Conservation (phyloP, 2,888 invertebrate species). For the Chrysodeixis includens region DNA sequence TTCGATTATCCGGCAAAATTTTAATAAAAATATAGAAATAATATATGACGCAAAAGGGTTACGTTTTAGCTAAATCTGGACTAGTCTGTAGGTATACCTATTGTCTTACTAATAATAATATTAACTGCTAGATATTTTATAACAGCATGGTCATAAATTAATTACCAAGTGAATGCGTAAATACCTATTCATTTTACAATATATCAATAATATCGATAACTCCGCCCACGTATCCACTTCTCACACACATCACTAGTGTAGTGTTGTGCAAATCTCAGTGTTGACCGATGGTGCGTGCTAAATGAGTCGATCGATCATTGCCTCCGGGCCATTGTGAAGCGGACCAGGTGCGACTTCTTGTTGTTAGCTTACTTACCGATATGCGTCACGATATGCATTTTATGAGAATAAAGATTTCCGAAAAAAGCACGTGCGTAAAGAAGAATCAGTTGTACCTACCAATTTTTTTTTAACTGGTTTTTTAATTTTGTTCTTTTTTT, state of each 20-base stretch:
- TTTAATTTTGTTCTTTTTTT: too few species aligned
- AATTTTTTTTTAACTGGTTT: neutral
- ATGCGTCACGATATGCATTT: slow-evolving; percentile 17
- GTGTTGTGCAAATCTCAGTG: slow-evolving; percentile 80
- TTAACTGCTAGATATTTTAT: too few species aligned
- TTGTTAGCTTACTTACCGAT: slow-evolving; percentile 23
- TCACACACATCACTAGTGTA: slow-evolving; percentile 58
- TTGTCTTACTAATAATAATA: too few species aligned
- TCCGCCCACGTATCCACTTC: slow-evolving; percentile 31
- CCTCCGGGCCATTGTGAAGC: slow-evolving; percentile 65
- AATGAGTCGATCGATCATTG: slow-evolving; percentile 84
- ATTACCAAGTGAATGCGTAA: neutral
- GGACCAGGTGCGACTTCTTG: slow-evolving; percentile 73
- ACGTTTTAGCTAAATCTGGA: too few species aligned
- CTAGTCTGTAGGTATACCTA: too few species aligned
- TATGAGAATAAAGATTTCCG: slow-evolving; percentile 19
- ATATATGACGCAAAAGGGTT: too few species aligned
- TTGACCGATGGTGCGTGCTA: slow-evolving; percentile 85
- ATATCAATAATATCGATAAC: slow-evolving; percentile 25
- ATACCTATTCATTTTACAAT: neutral
- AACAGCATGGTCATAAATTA: neutral
- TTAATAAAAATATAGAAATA: too few species aligned
- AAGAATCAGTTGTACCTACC: neutral
- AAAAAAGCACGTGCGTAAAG: slow-evolving; percentile 20
- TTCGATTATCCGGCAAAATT: too few species aligned